phyloP scores from a whole-genome alignment of 2,113 vertebrate species.

The Psittacus erithacus region DNA sequence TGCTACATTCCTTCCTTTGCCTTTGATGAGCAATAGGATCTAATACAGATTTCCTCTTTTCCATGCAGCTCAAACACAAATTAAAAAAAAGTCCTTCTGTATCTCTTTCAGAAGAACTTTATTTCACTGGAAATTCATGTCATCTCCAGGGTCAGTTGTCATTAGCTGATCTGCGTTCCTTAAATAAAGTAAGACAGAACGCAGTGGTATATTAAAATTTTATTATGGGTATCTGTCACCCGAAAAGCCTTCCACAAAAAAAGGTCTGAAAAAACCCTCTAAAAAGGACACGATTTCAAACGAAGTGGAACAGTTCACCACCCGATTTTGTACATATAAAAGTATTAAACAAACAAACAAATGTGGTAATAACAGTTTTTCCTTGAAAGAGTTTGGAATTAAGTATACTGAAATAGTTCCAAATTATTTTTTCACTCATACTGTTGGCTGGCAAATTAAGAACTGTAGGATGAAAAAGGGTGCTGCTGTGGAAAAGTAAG shows the following conservation, averaged over 20 bases:
- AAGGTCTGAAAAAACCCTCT: not conserved
- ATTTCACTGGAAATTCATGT: not conserved
- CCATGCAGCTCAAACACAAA: not conserved
- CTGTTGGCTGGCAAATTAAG: not conserved
- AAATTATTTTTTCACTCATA: not conserved
- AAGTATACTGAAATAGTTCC: not conserved
- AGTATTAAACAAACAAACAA: not conserved
- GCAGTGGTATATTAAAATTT: not conserved
- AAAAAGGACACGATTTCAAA: not conserved
- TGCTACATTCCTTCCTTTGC: not conserved
- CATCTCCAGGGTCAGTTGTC: not conserved
- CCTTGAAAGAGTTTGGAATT: not conserved
- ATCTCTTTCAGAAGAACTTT: not conserved
- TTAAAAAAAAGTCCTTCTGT: not conserved
- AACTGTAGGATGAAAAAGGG: not conserved
- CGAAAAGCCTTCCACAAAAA: not conserved
- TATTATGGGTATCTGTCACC: not conserved
- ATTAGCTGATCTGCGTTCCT: not conserved
- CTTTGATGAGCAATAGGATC: not conserved
- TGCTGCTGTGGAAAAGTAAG: not conserved
- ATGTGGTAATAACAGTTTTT: not conserved
- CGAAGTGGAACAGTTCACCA: not conserved
- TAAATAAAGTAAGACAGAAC: not conserved
- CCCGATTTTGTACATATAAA: not conserved
- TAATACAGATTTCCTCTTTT: not conserved